Evolutionary conservation across 92 coral and sea anemone genomes (phyloP), one percentile per base, ranked within the genome.

Genomic region (Epizoanthus ramosus): DNA sequence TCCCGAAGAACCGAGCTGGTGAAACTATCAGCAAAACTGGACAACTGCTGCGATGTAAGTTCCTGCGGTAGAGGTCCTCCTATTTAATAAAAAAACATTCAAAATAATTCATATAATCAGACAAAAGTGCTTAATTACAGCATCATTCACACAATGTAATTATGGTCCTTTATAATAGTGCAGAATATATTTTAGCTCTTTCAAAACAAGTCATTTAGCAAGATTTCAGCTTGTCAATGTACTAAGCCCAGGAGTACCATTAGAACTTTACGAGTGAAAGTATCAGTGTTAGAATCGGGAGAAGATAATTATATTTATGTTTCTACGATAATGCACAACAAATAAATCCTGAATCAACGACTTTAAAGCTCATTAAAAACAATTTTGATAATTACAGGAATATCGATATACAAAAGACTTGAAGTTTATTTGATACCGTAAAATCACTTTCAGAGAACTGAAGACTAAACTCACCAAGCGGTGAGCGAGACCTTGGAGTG

Each of bases 21-120:
- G 57, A 93, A 80, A 52, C 83, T 86, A 73, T 85, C 94, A 22
- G 91, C 97, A 88, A 86, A 93, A 73, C 86, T 86, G 31, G 89
- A 82, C 43, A 93, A 54, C 61, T 75, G 90, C 81, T 80, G 85
- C 13, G 41, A 13, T 57, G 33, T 8, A 12, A 14, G 41, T 16
- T 77, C 70, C 71, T 59, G 24, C 19, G 6, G 59, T 59, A 77
- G 16, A 22, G 58, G 25, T n/a, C 59, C 53, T 35, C 71, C 82
- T 77, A 43, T 43, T 60, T 61, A 59, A 14, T 77, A 56, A 39
- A 76, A 76, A 76, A n/a, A 76, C 19, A 15, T 24, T 14, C 58
- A 77, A 77, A 3, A 61, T 23, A 14, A 77, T n/a, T 7, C 41
- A 59, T 61, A 59, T 61, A 59, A 39, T 61, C 31, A 28, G 0